Conservation (phyloP, 2,113 vertebrate genomes). For the Terrapene triunguis region DNA sequence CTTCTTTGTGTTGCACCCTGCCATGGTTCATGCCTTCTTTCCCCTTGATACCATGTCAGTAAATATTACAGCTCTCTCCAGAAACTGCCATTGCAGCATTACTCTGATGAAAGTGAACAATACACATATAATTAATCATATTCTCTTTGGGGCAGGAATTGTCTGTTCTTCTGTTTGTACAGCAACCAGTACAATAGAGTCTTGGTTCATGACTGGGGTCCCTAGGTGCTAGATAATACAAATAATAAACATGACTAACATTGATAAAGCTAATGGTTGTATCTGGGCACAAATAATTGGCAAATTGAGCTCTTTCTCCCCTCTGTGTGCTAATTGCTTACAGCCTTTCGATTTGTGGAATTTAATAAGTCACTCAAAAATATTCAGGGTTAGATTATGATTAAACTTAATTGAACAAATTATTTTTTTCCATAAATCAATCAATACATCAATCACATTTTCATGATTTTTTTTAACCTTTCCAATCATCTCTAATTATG, state of each 20-base stretch:
- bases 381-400: slow-evolving; percentile 14
- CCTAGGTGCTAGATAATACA: too few relatives aligned
- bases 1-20: neutral
- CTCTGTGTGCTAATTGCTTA: neutral
- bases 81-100: neutral
- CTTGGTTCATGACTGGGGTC: too few relatives aligned
- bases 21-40: neutral
- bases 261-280: neutral
- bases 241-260: neutral
- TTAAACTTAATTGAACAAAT: neutral
- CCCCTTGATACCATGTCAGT: neutral
- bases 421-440: neutral
- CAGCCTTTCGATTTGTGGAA: neutral
- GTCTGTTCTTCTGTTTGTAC: too few relatives aligned
- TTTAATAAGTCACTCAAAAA: neutral
- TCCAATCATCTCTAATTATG: neutral
- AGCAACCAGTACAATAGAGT: too few relatives aligned
- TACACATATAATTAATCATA: too few relatives aligned
- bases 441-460: neutral
- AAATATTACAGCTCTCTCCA: neutral
- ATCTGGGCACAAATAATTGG: neutral
- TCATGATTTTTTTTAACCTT: neutral
- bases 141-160: too few relatives aligned
- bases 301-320: neutral
- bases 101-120: neutral